Evolutionary conservation across 2,888 invertebrate genomes (phyloP).

Genomic region (Archaeoteleia sp.): DNA sequence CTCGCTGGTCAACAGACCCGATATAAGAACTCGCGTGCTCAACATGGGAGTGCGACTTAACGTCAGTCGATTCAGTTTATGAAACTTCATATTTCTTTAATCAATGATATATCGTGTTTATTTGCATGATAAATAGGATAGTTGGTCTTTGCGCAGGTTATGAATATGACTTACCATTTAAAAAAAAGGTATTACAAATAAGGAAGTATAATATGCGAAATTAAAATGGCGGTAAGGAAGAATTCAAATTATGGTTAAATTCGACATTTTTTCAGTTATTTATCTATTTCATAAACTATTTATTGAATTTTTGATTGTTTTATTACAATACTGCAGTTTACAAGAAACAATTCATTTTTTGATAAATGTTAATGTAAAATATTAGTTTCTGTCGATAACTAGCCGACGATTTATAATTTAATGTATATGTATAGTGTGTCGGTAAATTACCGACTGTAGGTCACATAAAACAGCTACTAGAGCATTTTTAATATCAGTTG

Average conservation of each 20-base stretch:
- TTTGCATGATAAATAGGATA: too few relatives aligned
- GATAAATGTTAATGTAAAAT: too few relatives aligned
- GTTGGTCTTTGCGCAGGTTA: too few relatives aligned
- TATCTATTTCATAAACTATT: slow-evolving; percentile 20
- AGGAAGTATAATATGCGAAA: not conserved
- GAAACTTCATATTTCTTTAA: not conserved
- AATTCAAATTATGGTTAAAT: not conserved
- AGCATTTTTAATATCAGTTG: too few relatives aligned
- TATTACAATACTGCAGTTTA: too few relatives aligned
- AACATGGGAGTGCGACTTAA: not conserved
- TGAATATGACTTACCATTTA: not conserved
- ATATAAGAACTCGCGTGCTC: not conserved
- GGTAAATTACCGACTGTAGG: too few relatives aligned
- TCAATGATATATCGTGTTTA: too few relatives aligned
- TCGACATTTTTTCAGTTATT: slow-evolving; percentile 1
- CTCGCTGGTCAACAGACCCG: slow-evolving; percentile 9
- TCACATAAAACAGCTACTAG: too few relatives aligned
- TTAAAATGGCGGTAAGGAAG: not conserved
- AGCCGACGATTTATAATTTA: too few relatives aligned
- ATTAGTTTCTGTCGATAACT: too few relatives aligned
- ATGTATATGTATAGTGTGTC: too few relatives aligned
- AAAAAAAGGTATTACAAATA: not conserved
- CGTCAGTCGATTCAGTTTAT: slow-evolving; percentile 1
- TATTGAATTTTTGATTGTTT: slow-evolving; percentile 24
- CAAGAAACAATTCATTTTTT: too few relatives aligned